Percentiles rank a stretch among this genome's conserved stretches.
Conservation (phyloP, 1,140 invertebrate genomes). For the Steinernema feltiae region DNA sequence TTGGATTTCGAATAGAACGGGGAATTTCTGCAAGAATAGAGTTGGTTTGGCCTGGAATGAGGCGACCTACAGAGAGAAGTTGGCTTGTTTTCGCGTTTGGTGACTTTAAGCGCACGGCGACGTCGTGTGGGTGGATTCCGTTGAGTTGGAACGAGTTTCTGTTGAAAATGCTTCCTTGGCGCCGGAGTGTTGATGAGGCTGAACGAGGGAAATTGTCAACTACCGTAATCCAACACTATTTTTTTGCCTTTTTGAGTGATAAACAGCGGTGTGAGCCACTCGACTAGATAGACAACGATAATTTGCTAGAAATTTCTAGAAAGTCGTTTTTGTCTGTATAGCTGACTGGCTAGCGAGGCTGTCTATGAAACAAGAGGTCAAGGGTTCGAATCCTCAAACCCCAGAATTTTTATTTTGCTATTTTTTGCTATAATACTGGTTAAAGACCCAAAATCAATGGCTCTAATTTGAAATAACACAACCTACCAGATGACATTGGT, state of each 20-base stretch:
- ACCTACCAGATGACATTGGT: background rate
- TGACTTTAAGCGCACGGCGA: background rate
- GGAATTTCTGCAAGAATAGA: background rate
- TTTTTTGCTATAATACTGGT: background rate
- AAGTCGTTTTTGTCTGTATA: too few species aligned
- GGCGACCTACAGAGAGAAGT: background rate
- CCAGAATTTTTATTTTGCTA: background rate
- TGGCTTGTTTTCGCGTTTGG: constrained; percentile 3
- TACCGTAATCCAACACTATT: background rate
- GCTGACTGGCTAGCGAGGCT: too few species aligned
- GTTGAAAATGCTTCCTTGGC: constrained; percentile 11
- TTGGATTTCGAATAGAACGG: background rate
- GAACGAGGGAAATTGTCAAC: background rate
- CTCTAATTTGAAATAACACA: background rate
- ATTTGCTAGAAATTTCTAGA: too few species aligned
- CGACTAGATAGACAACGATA: too few species aligned
- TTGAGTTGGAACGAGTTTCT: background rate
- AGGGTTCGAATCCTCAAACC: too few species aligned
- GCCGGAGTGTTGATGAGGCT: background rate
- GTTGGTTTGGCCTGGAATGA: background rate
- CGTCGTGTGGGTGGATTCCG: constrained; percentile 6
- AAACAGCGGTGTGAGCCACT: background rate
- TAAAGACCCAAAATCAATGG: background rate
- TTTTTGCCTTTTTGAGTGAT: background rate
- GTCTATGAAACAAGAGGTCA: too few species aligned